These are phyloP conservation scores for Caenorhabditis inopinata DNA, from an alignment of 1,140 invertebrate species.

Conservation along the genomic window DNA sequence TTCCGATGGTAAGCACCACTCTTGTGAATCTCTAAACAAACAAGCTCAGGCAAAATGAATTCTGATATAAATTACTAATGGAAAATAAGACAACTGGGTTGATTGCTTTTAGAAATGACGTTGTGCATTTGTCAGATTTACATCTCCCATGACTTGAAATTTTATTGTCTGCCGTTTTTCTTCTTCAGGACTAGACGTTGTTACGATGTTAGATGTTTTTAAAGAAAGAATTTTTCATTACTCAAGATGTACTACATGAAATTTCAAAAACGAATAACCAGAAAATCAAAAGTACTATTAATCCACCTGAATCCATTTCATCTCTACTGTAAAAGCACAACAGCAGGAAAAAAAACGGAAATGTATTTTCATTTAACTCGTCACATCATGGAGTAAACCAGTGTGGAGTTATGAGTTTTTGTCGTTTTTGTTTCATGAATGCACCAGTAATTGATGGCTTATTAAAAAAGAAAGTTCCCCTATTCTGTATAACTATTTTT, in stretches of 20 bases:
- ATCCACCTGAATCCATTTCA: background rate
- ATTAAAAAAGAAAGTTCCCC: no score
- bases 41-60: background rate
- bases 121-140: background rate
- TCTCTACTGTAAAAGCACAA: background rate
- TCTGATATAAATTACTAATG: background rate
- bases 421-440: no score
- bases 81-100: background rate
- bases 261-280: background rate
- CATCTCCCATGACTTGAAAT: no score
- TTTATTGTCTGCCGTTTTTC: background rate
- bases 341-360: background rate
- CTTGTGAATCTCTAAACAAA: background rate
- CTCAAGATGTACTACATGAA: no score
- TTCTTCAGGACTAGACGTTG: no score
- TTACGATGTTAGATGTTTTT: no score
- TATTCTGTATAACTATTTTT: no score
- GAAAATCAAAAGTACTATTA: background rate
- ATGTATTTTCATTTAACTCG: background rate
- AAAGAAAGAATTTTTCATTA: no score
- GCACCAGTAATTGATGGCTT: no score
- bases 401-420: background rate
- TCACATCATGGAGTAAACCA: background rate
- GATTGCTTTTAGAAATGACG: background rate
- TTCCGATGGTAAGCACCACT: background rate